A percentile compares a stretch with the other conserved stretches of the same genome.
These are phyloP conservation scores for Periophthalmus magnuspinnatus DNA, from an alignment of 2,797 vertebrate genomes.

Conservation along the genomic window DNA sequence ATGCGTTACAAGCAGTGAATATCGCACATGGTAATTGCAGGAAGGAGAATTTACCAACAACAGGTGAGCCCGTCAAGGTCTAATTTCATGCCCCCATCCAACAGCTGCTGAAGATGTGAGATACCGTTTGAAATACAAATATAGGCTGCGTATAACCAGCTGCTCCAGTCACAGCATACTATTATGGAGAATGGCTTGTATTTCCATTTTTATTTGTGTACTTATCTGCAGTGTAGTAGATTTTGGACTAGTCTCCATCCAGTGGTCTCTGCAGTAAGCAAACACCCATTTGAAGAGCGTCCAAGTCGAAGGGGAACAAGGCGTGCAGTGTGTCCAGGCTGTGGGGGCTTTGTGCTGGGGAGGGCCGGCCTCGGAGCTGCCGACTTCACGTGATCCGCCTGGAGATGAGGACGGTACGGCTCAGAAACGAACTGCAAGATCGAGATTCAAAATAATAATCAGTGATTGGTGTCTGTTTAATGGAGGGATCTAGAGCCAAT, in stretches of 20 bases:
- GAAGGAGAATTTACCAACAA: no score
- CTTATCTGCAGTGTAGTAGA: conserved; percentile 15
- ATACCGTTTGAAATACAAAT: background rate
- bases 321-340: conserved; percentile 67
- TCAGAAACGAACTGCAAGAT: conserved; percentile 39
- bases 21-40: no score
- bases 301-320: conserved; percentile 66
- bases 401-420: conserved; percentile 62
- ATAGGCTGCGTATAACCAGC: background rate
- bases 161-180: background rate
- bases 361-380: conserved; percentile 57
- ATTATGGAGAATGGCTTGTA: background rate
- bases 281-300: conserved; percentile 72
- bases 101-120: background rate
- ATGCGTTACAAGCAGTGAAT: no score
- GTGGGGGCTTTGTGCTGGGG: conserved; percentile 68
- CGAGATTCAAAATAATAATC: no score
- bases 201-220: background rate
- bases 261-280: conserved; percentile 66
- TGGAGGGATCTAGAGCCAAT: no score
- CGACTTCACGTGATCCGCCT: conserved; percentile 66
- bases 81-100: background rate
- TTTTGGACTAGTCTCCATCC: conserved; percentile 33
- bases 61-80: background rate
- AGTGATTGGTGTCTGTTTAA: no score